phyloP scores from a whole-genome alignment of 2,797 vertebrate genomes.

The Molossus alvarezi region DNA sequence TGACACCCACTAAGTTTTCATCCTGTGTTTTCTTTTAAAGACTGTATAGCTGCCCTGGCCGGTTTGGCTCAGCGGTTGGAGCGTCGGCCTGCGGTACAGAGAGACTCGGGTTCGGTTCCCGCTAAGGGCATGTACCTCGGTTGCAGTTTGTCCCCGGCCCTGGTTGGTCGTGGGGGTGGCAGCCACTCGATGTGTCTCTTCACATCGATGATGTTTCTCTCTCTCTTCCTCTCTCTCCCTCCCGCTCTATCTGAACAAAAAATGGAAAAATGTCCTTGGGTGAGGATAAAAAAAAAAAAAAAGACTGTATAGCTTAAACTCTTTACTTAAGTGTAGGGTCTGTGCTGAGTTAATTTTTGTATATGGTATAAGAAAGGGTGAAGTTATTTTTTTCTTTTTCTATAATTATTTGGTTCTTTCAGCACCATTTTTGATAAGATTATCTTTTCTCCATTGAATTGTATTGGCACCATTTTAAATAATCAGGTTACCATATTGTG shows the following conservation, averaged over 20 bases:
- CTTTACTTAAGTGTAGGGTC: neutral
- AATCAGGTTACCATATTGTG: neutral
- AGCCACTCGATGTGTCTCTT: too few species aligned
- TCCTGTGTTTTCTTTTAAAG: neutral
- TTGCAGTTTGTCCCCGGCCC: too few species aligned
- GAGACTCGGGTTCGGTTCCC: too few species aligned
- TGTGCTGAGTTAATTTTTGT: constrained; percentile 30
- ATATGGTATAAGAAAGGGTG: neutral
- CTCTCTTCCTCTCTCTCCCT: too few species aligned
- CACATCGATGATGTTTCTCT: too few species aligned
- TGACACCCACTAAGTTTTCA: neutral
- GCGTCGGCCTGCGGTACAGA: too few species aligned
- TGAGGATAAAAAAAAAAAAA: too few species aligned
- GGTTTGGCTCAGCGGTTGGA: too few species aligned
- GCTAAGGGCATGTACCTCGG: too few species aligned
- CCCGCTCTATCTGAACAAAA: too few species aligned
- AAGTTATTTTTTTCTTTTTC: constrained; percentile 9
- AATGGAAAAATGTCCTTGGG: too few species aligned
- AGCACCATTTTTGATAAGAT: constrained; percentile 27
- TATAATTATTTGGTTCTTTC: neutral
- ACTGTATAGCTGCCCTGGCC: neutral
- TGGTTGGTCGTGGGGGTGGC: too few species aligned
- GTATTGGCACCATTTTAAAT: constrained; percentile 15
- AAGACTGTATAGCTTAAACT: neutral
- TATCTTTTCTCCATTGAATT: constrained; percentile 3